Base-by-base conservation (phyloP, 2,113 vertebrate genomes). In the Azemiops feae region DNA sequence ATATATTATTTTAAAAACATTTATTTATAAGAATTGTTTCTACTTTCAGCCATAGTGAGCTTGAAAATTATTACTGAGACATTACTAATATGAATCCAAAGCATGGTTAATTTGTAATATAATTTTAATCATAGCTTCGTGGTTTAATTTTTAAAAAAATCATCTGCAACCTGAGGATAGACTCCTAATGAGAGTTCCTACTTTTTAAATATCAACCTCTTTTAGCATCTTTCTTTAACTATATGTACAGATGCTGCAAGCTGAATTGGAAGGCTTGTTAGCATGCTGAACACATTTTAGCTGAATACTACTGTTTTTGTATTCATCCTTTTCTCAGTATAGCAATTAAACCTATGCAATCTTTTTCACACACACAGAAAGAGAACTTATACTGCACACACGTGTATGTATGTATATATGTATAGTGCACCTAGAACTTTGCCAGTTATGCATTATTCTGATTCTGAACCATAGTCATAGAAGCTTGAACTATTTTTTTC, bases 131-230 rank as follows among this genome's bases (percentile, higher is more conserved):
- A 87, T 94, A 96, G 92, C 96, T 97, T 52, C 94, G 93, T 89
- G 74, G 89, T 91, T 93, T 96, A 95, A 94, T 96, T 97, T 96
- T 64, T 64, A 96, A 97, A 95, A 93, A 95, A 96, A 96, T 96
- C 87, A 95, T 58, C 88, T 95, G 94, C 85, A 1, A 22, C 16
- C 34, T 87, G 95, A 96, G 96, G 95, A 94, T 64, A 95, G 96
- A 93, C 60, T 93, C 58, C 94, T 95, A 92, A 88, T 92, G 94
- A 95, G 94, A 94, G 6, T 87, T 18, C 23, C 27, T 52, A 54
- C 53, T 34, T 2, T 95, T 96, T 91, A 89, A 92, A 92, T 81
- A 90, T 7, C 93, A 94, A 94, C 47, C 96, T 94, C 64, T 96
- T 25, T 91, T 94, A 85, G 92, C 94, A 88, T 50, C 92, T 93